Conservation (phyloP, 2,797 vertebrate genomes). For the Protonibea diacanthus region DNA sequence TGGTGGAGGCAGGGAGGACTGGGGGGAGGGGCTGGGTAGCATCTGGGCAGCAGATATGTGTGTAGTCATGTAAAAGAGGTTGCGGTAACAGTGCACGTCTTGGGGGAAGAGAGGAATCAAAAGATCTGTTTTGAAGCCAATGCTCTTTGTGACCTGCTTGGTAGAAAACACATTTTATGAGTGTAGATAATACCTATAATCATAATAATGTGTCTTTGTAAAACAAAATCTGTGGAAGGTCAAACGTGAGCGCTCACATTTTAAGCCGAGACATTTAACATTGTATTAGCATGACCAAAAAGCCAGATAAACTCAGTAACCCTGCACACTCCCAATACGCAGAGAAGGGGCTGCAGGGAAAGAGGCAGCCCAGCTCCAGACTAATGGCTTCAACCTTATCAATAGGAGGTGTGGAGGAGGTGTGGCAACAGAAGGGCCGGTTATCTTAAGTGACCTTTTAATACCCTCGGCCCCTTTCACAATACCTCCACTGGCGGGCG, state of each 20-base stretch:
- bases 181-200: slow-evolving; percentile 41
- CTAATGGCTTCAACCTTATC: slow-evolving; percentile 68
- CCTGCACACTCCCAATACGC: background rate
- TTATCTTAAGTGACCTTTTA: slow-evolving; percentile 84
- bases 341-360: slow-evolving; percentile 10
- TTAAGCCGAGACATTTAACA: slow-evolving; percentile 29
- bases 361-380: slow-evolving; percentile 41
- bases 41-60: slow-evolving; percentile 84
- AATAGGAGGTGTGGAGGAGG: slow-evolving; percentile 68
- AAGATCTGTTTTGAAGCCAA: slow-evolving; percentile 66
- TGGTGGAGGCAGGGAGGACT: slow-evolving; percentile 11
- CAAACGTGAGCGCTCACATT: slow-evolving; percentile 46
- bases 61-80: slow-evolving; percentile 79
- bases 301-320: slow-evolving; percentile 49
- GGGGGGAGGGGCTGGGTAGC: slow-evolving; percentile 60
- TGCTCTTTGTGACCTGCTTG: slow-evolving; percentile 53
- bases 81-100: slow-evolving; percentile 69
- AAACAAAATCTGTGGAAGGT: slow-evolving; percentile 32
- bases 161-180: slow-evolving; percentile 15
- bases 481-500: slow-evolving; percentile 41
- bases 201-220: slow-evolving; percentile 26
- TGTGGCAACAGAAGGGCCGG: slow-evolving; percentile 78
- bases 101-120: slow-evolving; percentile 63
- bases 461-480: slow-evolving; percentile 69
- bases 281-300: slow-evolving; percentile 41